Conservation (phyloP, 2,113 vertebrate species). For the Nyctibius bracteatus region DNA sequence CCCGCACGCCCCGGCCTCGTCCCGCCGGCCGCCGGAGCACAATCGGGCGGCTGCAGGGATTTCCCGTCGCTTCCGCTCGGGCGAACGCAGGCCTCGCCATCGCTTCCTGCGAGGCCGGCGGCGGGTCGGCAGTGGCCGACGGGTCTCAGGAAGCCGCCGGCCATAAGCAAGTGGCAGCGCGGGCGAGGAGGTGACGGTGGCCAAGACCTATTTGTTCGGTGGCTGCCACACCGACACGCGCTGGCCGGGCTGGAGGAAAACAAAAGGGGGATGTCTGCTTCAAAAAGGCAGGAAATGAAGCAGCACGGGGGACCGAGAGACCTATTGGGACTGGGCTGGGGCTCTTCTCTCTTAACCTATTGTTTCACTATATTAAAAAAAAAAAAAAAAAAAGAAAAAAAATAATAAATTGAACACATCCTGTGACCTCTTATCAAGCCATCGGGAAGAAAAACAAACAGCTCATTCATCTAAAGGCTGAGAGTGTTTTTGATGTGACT, state of each 20-base stretch:
- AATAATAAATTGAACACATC: constrained; percentile 77
- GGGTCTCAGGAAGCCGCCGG: constrained; percentile 64
- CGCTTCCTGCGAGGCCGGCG: constrained; percentile 77
- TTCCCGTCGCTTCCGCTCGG: constrained; percentile 65
- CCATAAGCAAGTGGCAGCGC: not conserved
- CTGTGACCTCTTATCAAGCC: constrained; percentile 84
- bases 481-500: constrained; percentile 43
- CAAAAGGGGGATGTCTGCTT: constrained; percentile 82
- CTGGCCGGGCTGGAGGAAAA: constrained; percentile 55
- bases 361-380: constrained; percentile 76
- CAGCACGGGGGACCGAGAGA: constrained; percentile 55
- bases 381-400: constrained; percentile 59
- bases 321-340: constrained; percentile 77
- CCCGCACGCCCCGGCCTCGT: constrained; percentile 16
- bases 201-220: constrained; percentile 66
- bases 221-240: constrained; percentile 72
- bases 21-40: not conserved
- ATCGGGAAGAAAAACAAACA: constrained; percentile 57
- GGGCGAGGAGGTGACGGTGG: constrained; percentile 70
- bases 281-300: constrained; percentile 73
- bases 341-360: constrained; percentile 77
- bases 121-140: constrained; percentile 58
- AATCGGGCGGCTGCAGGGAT: constrained; percentile 73
- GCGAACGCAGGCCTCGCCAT: constrained; percentile 56
- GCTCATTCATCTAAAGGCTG: constrained; percentile 23